These are phyloP conservation scores for Paracentrotus lividus DNA, from an alignment of 53 echinoderm and acorn worm species.

Conservation along the genomic window DNA sequence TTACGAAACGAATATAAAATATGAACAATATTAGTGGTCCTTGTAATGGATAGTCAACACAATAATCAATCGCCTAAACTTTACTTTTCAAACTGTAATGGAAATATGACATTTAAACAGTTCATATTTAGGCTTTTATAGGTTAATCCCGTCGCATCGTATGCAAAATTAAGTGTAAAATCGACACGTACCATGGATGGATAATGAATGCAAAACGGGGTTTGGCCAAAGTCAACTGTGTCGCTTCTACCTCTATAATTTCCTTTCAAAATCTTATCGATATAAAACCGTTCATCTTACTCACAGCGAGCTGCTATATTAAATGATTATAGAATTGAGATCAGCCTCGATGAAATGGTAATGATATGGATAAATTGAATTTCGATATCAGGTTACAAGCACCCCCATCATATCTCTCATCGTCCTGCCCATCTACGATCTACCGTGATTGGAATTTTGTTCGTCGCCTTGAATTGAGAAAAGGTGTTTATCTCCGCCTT, in stretches of 20 bases:
- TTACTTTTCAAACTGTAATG: not conserved
- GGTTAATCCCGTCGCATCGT: not conserved
- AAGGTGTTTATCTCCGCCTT: slow-evolving; percentile 53
- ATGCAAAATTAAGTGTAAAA: slow-evolving; percentile 18
- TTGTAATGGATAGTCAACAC: not conserved
- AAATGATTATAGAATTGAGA: slow-evolving; percentile 52
- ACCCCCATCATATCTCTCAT: not conserved
- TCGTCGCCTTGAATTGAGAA: slow-evolving; percentile 48
- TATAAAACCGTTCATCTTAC: slow-evolving; percentile 44
- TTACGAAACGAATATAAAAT: slow-evolving; percentile 15
- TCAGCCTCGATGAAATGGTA: slow-evolving; percentile 60
- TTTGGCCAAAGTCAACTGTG: slow-evolving; percentile 23
- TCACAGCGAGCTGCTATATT: slow-evolving; percentile 14
- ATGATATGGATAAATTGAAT: slow-evolving; percentile 70
- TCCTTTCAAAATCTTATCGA: slow-evolving; percentile 13
- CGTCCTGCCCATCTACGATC: not conserved
- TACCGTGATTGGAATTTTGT: slow-evolving; percentile 56
- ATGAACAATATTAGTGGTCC: not conserved
- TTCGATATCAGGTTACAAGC: slow-evolving; percentile 62
- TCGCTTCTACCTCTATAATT: not conserved
- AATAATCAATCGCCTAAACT: not conserved
- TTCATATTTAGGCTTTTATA: slow-evolving; percentile 11
- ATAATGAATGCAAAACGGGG: slow-evolving; percentile 8
- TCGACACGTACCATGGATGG: not conserved
- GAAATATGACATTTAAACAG: not conserved